A percentile compares a stretch with the other conserved stretches of the same genome.
phyloP scores from a whole-genome alignment of 2,888 invertebrate genomes.

The Epistrophe grossulariae region DNA sequence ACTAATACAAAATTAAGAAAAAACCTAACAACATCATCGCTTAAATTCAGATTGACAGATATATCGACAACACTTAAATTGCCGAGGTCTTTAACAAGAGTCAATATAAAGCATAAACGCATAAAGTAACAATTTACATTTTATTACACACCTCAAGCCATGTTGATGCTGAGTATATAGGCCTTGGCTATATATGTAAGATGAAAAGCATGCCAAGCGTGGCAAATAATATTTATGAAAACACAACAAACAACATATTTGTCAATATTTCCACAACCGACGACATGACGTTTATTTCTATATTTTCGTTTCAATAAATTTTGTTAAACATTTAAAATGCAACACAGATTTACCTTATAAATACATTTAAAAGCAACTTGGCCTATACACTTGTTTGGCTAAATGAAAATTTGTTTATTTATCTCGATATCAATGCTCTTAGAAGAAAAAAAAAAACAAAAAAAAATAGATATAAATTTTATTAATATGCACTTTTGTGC shows the following conservation, averaged over 20 bases:
- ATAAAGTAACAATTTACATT: conserved; percentile 2
- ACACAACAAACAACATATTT: conserved; percentile 46
- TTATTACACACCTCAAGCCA: neutral
- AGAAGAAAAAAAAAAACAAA: conserved; percentile 24
- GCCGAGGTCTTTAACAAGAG: neutral
- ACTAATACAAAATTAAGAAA: neutral
- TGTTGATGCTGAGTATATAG: neutral
- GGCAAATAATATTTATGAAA: conserved; percentile 23
- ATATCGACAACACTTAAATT: neutral
- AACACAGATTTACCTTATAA: conserved; percentile 3
- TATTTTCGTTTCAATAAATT: conserved; percentile 41
- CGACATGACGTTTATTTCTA: conserved; percentile 32
- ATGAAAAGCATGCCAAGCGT: neutral
- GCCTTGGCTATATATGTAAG: neutral
- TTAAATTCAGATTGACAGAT: neutral
- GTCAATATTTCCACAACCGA: conserved; percentile 34
- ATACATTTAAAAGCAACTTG: conserved; percentile 9
- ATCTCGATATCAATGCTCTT: conserved; percentile 30
- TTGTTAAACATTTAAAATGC: conserved; percentile 36
- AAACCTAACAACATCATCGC: neutral
- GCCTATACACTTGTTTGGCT: conserved; percentile 58
- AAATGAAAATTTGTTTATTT: conserved; percentile 66
- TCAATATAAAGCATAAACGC: neutral
- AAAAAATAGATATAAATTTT: conserved; percentile 12
- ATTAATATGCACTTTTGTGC: conserved; percentile 63